These are phyloP conservation scores for Lepas anatifera DNA, from an alignment of 2,888 invertebrate species.

Conservation along the genomic window DNA sequence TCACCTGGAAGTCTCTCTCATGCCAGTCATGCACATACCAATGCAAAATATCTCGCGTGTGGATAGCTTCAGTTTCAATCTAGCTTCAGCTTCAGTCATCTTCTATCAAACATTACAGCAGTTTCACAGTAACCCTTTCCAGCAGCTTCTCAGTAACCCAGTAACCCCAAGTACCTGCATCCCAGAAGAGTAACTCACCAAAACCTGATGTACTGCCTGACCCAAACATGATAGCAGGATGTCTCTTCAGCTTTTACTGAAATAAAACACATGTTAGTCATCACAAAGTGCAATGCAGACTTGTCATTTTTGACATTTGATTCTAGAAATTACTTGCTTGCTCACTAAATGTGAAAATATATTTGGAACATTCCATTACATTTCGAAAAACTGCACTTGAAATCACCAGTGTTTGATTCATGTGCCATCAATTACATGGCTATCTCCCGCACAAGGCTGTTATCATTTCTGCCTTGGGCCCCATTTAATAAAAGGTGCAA, in stretches of 20 bases:
- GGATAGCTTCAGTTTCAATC: neutral
- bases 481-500: too few relatives aligned
- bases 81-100: neutral
- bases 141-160: too few relatives aligned
- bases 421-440: too few relatives aligned
- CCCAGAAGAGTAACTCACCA: neutral
- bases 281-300: too few relatives aligned
- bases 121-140: neutral
- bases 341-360: neutral
- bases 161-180: too few relatives aligned
- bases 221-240: neutral
- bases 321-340: neutral
- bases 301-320: neutral
- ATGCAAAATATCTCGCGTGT: neutral
- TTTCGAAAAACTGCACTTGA: neutral
- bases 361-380: neutral
- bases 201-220: neutral
- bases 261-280: too few relatives aligned
- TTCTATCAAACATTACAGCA: neutral
- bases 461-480: too few relatives aligned
- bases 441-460: too few relatives aligned
- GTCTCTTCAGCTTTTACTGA: too few relatives aligned
- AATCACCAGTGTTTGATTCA: too few relatives aligned
- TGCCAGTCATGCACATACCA: neutral
- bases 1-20: neutral